Evolutionary conservation across 2,888 invertebrate species (phyloP).

Genomic region (Phyllotreta cruciferae): DNA sequence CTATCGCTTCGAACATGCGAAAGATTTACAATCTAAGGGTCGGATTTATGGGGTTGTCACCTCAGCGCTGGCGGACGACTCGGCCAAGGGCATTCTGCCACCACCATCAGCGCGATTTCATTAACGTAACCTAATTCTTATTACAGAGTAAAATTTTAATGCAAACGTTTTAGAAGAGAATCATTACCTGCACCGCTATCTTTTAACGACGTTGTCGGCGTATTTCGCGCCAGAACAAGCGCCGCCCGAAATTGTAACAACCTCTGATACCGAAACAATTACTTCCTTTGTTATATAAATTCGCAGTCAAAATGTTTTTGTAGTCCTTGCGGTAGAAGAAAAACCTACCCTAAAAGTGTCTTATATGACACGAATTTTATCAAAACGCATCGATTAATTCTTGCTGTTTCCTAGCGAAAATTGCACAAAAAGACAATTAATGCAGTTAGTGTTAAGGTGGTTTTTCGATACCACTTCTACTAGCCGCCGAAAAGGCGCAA

Average conservation of each 20-base stretch:
- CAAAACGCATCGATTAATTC: too few relatives aligned
- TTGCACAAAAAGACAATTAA: too few relatives aligned
- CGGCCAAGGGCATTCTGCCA: neutral
- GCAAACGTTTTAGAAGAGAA: constrained; percentile 11
- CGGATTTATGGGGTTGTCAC: constrained; percentile 37
- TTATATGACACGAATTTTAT: neutral
- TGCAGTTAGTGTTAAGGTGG: neutral
- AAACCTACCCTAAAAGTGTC: neutral
- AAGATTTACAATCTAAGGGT: constrained; percentile 39
- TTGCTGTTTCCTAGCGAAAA: too few relatives aligned
- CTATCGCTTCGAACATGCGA: constrained; percentile 35
- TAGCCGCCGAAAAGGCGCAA: constrained; percentile 34
- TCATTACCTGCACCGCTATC: constrained; percentile 4
- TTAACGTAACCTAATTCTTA: too few relatives aligned
- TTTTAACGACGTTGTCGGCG: constrained; percentile 11
- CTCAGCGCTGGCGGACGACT: neutral
- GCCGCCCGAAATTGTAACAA: constrained; percentile 25
- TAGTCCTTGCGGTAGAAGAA: constrained; percentile 3
- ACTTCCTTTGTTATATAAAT: constrained; percentile 26
- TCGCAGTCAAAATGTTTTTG: neutral
- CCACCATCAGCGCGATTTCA: too few relatives aligned
- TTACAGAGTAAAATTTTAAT: neutral
- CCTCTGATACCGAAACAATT: constrained; percentile 33
- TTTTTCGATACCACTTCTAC: constrained; percentile 12
- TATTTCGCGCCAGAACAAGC: constrained; percentile 9